Evolutionary conservation across 2,797 vertebrate genomes (phyloP).

Genomic region (Macrochelys suwanniensis): DNA sequence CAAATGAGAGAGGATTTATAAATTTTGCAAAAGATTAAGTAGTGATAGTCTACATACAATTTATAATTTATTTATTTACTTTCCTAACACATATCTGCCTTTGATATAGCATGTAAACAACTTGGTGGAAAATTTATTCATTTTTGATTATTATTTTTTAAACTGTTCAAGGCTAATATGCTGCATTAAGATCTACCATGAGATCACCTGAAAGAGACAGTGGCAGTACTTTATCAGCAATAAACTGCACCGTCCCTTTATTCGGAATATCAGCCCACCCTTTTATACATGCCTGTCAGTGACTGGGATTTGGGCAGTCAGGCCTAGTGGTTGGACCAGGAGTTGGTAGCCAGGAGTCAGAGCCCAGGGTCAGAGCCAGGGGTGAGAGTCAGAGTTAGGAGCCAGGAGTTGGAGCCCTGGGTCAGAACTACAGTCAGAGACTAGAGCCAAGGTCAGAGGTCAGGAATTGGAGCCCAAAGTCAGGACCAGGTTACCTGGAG

Average conservation of each 20-base stretch:
- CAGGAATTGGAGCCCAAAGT: neutral
- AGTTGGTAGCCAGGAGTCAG: neutral
- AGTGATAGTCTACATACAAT: neutral
- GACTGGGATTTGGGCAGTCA: neutral
- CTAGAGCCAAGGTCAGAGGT: neutral
- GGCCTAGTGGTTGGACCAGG: neutral
- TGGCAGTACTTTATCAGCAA: neutral
- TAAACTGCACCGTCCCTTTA: neutral
- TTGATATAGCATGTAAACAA: neutral
- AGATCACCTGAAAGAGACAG: neutral
- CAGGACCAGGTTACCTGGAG: neutral
- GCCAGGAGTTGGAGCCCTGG: too few relatives aligned
- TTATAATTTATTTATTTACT: neutral
- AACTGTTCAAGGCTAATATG: neutral
- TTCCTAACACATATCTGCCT: neutral
- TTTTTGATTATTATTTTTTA: neutral
- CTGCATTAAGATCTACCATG: neutral
- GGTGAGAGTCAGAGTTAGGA: too few relatives aligned
- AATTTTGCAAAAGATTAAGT: neutral
- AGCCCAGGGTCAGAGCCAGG: neutral
- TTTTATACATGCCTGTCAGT: neutral
- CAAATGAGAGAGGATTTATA: neutral
- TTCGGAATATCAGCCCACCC: neutral
- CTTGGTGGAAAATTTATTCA: accelerated
- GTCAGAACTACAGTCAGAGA: neutral